Evolutionary conservation across 2,888 invertebrate genomes (phyloP).

Genomic region (Lasioglossum morio): DNA sequence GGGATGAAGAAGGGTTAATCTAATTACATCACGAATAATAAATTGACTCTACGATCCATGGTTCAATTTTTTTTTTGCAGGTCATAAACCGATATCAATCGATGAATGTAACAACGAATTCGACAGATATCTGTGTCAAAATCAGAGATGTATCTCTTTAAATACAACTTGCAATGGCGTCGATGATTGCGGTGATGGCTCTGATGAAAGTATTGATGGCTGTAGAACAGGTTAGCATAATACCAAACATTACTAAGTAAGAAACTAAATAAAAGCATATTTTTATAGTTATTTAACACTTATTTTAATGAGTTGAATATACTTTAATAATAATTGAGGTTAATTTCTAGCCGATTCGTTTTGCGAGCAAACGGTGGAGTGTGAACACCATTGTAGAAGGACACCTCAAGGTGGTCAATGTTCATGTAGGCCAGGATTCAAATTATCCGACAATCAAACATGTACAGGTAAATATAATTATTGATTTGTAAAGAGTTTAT

Average conservation of each 20-base stretch:
- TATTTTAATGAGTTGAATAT: background rate
- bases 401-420: constrained; percentile 87
- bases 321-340: constrained; percentile 2
- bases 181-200: constrained; percentile 87
- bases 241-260: background rate
- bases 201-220: constrained; percentile 87
- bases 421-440: constrained; percentile 85
- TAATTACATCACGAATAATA: background rate
- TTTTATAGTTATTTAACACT: background rate
- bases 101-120: constrained; percentile 85
- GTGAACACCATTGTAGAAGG: constrained; percentile 83
- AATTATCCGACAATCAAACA: constrained; percentile 62
- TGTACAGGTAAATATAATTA: constrained; percentile 68
- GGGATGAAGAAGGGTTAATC: too few species aligned
- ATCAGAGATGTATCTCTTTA: constrained; percentile 86
- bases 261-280: background rate
- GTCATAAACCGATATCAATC: constrained; percentile 75
- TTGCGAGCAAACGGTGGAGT: constrained; percentile 72
- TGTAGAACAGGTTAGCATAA: constrained; percentile 72
- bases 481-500: background rate
- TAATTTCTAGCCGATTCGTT: constrained; percentile 53
- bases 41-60: background rate
- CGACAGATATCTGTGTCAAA: constrained; percentile 86
- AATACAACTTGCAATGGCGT: constrained; percentile 86
- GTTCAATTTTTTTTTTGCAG: constrained; percentile 69